phyloP scores from a whole-genome alignment of 1,140 invertebrate genomes.

The Neodiprion fabricii region DNA sequence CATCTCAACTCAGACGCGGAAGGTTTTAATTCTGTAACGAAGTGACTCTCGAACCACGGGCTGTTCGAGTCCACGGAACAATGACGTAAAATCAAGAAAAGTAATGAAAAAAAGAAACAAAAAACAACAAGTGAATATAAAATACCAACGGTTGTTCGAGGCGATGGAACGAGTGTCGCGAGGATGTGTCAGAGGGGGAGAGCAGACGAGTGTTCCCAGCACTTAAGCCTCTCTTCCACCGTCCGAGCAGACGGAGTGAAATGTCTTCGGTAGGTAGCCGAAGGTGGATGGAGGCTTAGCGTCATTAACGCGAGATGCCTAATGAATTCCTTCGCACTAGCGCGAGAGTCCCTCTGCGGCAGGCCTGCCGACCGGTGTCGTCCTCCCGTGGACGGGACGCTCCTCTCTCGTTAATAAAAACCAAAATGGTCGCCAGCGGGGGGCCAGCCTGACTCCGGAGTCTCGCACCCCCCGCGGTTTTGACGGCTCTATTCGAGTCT shows the following conservation, averaged over 20 bases:
- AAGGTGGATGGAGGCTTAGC: slow-evolving; percentile 4
- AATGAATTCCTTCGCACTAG: slow-evolving; percentile 14
- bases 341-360: background rate
- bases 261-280: background rate
- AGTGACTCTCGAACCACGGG: too few species aligned
- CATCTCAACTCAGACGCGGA: too few species aligned
- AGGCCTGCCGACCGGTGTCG: slow-evolving; percentile 26
- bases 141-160: too few species aligned
- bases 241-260: background rate
- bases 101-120: too few species aligned
- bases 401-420: slow-evolving; percentile 60
- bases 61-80: too few species aligned
- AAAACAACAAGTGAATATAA: too few species aligned
- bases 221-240: background rate
- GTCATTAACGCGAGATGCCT: slow-evolving; percentile 8
- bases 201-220: too few species aligned
- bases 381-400: slow-evolving; percentile 24
- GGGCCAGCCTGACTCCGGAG: slow-evolving; percentile 49
- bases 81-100: too few species aligned
- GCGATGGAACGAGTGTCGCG: too few species aligned
- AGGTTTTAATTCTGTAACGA: too few species aligned
- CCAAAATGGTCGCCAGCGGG: slow-evolving; percentile 58
- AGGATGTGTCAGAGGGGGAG: too few species aligned
- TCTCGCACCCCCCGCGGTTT: slow-evolving; percentile 56
- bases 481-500: slow-evolving; percentile 62